Percentiles rank a stretch among this genome's conserved stretches.
Evolutionary conservation across 2,113 vertebrate genomes (phyloP).

Genomic region (Hyaena hyaena): DNA sequence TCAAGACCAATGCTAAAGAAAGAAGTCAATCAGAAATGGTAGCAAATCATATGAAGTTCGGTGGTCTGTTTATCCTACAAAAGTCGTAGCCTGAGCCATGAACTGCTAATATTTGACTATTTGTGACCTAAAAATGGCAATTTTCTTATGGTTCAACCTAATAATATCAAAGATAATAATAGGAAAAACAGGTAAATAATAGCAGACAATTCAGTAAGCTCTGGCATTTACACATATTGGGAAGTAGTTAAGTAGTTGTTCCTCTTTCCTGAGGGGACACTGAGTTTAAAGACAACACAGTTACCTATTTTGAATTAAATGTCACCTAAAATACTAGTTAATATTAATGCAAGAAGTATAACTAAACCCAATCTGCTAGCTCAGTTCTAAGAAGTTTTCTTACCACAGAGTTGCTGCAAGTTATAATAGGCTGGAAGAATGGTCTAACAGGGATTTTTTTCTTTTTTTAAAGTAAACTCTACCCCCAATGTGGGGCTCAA

Average conservation of each 20-base stretch:
- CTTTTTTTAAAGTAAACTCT: neutral
- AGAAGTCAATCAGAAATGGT: neutral
- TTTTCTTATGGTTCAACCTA: neutral
- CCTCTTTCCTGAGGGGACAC: neutral
- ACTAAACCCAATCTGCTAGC: neutral
- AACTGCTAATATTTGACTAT: neutral
- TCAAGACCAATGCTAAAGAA: neutral
- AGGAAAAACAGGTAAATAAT: neutral
- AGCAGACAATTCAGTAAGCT: neutral
- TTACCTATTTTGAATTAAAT: slow-evolving; percentile 16
- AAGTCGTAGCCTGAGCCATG: neutral
- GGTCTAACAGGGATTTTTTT: neutral
- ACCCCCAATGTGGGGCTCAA: neutral
- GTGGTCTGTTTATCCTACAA: neutral
- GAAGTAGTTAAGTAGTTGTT: neutral
- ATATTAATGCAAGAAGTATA: neutral
- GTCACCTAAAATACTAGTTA: neutral
- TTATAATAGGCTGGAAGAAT: neutral
- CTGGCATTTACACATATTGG: neutral
- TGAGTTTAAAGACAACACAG: neutral
- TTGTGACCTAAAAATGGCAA: neutral
- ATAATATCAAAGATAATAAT: neutral
- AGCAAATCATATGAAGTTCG: neutral
- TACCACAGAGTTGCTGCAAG: neutral
- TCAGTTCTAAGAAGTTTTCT: neutral